Base-by-base conservation (phyloP, 2,113 vertebrate species). In the Chelonoidis abingdonii region DNA sequence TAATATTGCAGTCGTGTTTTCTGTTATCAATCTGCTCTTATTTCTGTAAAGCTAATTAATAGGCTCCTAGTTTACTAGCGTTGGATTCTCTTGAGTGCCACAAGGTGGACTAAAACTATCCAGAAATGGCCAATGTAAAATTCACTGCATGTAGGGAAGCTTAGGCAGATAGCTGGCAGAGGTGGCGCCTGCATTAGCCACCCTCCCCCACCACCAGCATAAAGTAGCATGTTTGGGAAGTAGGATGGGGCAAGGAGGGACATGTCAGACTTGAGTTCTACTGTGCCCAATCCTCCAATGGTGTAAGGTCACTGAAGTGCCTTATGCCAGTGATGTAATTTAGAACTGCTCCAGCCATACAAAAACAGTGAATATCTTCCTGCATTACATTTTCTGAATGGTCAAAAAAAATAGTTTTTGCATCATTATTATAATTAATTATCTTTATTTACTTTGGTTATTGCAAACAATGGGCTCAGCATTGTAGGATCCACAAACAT, bases 401-500 rank as follows among this genome's bases (percentile, higher is more conserved):
- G 90, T 47, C 72, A 95, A 92, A 96, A 96, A 44, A 2, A 96
- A 85, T 86, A 89, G 82, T 95, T 97, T 81, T 90, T 96, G 93
- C 95, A 87, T 86, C 86, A 83, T 95, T 84, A 96, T 62, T 85
- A 97, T 97, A 89, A 97, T 89, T 95, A 35, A 65, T 65, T 65
- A 35, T 65, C 62, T 65, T 65, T 65, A n/a, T 65, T n/a, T 65
- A 35, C 62, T n/a, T 35, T 35, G 96, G 92, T 97, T 92, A 94
- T 91, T 97, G 94, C 93, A 97, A 95, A 97, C 94, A 97, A 94
- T 91, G 92, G 95, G 94, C 96, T 97, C 93, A 94, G 56, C 93
- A 56, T 92, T 96, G 96, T 96, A 96, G 97, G 95, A 94, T 92
- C 95, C 93, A 96, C 96, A 94, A 96, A 96, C 96, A 93, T 83